Percentiles rank a stretch among this genome's conserved stretches.
These are phyloP conservation scores for Phylloscopus whistleri DNA, from an alignment of 2,113 vertebrate species.

Conservation along the genomic window DNA sequence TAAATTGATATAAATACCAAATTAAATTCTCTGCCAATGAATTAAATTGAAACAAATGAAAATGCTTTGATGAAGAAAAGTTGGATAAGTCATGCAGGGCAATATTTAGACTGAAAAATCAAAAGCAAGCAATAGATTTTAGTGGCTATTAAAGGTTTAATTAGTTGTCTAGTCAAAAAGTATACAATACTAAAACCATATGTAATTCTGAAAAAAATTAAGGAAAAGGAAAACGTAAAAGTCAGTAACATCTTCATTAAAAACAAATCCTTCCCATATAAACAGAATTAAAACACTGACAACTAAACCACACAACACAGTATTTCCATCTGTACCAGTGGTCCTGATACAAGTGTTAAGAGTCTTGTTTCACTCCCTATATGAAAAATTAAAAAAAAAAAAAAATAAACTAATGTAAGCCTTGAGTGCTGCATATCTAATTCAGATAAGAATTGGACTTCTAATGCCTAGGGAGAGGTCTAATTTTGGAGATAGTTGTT, in stretches of 20 bases:
- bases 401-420: not conserved
- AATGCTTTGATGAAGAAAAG: slow-evolving; percentile 8
- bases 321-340: not conserved
- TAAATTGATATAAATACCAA: not conserved
- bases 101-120: slow-evolving; percentile 36
- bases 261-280: slow-evolving; percentile 4
- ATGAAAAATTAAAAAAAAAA: not conserved
- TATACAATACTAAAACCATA: not conserved
- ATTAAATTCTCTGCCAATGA: not conserved
- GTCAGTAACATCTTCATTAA: slow-evolving; percentile 15
- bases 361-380: not conserved
- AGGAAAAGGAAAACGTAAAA: not conserved
- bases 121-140: not conserved
- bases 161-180: slow-evolving; percentile 32
- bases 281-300: slow-evolving; percentile 2
- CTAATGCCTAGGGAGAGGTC: not conserved
- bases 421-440: not conserved
- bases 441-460: not conserved
- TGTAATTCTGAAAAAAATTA: slow-evolving; percentile 11
- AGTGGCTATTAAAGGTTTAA: not conserved
- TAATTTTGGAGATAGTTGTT: not conserved
- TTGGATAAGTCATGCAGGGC: not conserved
- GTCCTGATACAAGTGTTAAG: not conserved
- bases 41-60: slow-evolving; percentile 30
- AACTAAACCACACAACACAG: not conserved